Conservation (phyloP, 2,113 vertebrate species). For the Peromyscus polionotus region DNA sequence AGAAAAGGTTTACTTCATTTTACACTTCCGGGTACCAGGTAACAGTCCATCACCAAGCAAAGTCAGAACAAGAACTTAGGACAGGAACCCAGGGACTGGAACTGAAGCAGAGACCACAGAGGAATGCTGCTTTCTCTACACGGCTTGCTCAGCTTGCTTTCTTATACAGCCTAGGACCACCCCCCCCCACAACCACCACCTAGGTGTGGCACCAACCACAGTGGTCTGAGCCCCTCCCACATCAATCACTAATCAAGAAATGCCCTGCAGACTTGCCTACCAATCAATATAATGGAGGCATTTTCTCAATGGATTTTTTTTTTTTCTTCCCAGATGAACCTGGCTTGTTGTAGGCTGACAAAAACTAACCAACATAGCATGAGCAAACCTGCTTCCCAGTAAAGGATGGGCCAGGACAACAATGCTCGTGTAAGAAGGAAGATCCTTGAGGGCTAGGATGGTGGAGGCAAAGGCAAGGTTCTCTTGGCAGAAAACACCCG, state of each 20-base stretch:
- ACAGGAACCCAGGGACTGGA: background rate
- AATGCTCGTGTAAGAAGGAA: background rate
- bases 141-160: background rate
- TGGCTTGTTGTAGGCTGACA: background rate
- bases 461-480: background rate
- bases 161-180: background rate
- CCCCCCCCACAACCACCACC: no score
- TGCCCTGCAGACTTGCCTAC: background rate
- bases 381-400: background rate
- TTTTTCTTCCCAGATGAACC: background rate
- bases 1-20: background rate
- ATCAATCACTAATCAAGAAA: background rate
- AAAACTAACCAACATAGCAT: background rate
- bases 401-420: background rate
- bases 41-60: background rate
- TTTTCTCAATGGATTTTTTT: background rate
- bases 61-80: background rate
- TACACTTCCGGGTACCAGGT: background rate
- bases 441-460: background rate
- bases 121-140: background rate
- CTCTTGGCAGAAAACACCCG: background rate
- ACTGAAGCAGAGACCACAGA: background rate
- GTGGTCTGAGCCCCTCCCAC: background rate
- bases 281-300: background rate
- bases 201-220: background rate